Evolutionary conservation across 2,888 invertebrate genomes (phyloP).

Genomic region (Acrobasis suavella): DNA sequence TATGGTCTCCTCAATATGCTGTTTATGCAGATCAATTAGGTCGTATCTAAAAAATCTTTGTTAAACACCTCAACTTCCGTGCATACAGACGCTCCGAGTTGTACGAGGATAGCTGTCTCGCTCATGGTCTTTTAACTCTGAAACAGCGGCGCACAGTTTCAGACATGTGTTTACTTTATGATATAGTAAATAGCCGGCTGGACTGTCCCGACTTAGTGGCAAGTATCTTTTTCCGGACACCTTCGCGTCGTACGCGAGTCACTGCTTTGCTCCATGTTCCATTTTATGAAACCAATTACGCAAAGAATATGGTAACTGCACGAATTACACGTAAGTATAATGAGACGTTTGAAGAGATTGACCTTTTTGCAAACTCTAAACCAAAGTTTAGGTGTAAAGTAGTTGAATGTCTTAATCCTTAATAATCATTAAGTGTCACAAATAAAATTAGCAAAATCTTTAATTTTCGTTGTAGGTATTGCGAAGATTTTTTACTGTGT

Average conservation of each 20-base stretch:
- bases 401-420: too few species aligned
- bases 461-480: too few species aligned
- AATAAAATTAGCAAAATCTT: too few species aligned
- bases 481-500: too few species aligned
- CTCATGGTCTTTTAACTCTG: background rate
- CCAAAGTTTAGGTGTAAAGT: too few species aligned
- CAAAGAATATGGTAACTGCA: background rate
- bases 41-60: too few species aligned
- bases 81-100: background rate
- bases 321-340: background rate
- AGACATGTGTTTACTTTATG: conserved; percentile 1
- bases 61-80: too few species aligned
- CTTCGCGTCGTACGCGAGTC: background rate
- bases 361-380: background rate
- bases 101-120: background rate
- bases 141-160: background rate
- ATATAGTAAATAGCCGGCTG: background rate
- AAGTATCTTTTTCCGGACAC: background rate
- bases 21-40: too few species aligned
- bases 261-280: background rate
- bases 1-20: too few species aligned
- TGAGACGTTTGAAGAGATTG: background rate
- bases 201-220: conserved; percentile 2
- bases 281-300: background rate
- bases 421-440: too few species aligned